Evolutionary conservation across 2,113 vertebrate species (phyloP).

Genomic region (Istiophorus platypterus): DNA sequence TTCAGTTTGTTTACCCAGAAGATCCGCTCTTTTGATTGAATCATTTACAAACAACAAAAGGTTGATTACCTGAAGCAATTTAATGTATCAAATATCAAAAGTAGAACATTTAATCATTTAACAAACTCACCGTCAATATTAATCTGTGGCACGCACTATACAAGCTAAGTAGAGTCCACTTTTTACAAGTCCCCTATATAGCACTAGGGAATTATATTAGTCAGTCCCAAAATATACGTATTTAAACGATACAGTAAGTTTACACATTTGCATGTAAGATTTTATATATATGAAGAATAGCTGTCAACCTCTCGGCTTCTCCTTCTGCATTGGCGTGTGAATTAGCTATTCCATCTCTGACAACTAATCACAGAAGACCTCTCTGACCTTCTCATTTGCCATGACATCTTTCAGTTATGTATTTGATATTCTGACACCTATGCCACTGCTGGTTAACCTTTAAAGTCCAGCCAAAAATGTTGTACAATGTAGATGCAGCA

Average conservation of each 20-base stretch:
- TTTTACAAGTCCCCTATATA: background rate
- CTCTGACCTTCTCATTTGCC: conserved; percentile 53
- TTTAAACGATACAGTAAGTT: background rate
- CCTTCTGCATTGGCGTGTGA: background rate
- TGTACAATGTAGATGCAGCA: background rate
- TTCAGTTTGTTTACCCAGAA: too few relatives aligned
- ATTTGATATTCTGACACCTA: conserved; percentile 20
- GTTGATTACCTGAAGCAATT: background rate
- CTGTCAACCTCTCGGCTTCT: conserved; percentile 37
- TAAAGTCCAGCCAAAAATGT: conserved; percentile 20
- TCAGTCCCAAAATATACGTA: background rate
- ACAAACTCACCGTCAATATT: background rate
- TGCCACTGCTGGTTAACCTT: conserved; percentile 49
- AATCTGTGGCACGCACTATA: background rate
- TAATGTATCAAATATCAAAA: background rate
- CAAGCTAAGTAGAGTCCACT: background rate
- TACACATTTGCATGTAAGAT: background rate
- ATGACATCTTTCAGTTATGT: conserved; percentile 53
- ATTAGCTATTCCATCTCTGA: conserved; percentile 18
- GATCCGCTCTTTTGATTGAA: too few relatives aligned
- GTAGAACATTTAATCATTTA: conserved; percentile 1
- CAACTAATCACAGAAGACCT: conserved; percentile 50
- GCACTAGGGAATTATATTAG: background rate
- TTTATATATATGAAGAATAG: conserved; percentile 1
- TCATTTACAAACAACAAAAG: too few relatives aligned